These are phyloP conservation scores for Rallus crepitans DNA, from an alignment of 2,797 vertebrate genomes.

Conservation along the genomic window DNA sequence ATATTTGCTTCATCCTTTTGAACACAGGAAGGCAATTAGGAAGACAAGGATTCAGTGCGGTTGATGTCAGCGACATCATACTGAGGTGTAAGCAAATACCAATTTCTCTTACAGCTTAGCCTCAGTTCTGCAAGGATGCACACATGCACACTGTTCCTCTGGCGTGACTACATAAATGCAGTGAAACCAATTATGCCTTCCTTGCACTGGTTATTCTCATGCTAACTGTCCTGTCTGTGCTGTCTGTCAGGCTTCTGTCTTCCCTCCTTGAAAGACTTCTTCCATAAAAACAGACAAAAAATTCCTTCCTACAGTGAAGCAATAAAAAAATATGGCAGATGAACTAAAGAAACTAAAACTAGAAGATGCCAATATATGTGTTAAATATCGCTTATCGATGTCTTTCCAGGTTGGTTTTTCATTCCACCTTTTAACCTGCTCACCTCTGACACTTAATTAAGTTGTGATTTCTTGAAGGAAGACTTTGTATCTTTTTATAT, in stretches of 20 bases:
- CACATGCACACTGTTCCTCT: neutral
- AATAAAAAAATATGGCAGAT: neutral
- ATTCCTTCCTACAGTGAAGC: neutral
- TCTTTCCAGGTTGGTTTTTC: neutral
- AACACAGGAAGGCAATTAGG: neutral
- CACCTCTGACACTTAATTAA: neutral
- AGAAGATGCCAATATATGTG: neutral
- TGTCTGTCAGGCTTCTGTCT: neutral
- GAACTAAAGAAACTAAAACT: neutral
- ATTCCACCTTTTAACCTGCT: neutral
- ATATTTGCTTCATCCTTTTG: neutral
- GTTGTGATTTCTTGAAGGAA: neutral
- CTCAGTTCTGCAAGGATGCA: neutral
- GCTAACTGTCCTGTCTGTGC: neutral
- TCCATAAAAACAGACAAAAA: neutral
- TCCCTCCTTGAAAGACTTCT: neutral
- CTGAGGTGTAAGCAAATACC: neutral
- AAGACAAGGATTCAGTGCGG: neutral
- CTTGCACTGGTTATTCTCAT: neutral
- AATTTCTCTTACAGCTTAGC: neutral
- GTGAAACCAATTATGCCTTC: neutral
- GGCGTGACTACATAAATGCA: neutral
- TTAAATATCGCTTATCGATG: neutral
- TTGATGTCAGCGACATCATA: neutral
- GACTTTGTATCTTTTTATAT: neutral